These are phyloP conservation scores for Aix galericulata DNA, from an alignment of 2,113 vertebrate species.

Conservation along the genomic window DNA sequence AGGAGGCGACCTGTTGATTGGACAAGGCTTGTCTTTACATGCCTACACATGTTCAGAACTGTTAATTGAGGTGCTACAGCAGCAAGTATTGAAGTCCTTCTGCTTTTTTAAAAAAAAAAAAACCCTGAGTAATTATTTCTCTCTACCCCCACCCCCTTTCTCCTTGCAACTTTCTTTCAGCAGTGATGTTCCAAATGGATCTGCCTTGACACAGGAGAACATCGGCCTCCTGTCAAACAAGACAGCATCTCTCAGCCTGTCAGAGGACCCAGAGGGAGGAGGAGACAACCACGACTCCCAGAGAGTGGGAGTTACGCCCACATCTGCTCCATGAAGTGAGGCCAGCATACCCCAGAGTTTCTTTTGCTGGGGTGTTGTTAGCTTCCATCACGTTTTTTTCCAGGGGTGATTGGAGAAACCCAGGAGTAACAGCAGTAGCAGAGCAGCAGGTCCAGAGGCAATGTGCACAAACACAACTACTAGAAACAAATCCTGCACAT, in stretches of 20 bases:
- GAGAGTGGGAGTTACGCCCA: constrained; percentile 84
- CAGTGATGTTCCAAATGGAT: constrained; percentile 93
- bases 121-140: neutral
- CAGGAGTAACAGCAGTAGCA: constrained; percentile 69
- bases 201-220: constrained; percentile 85
- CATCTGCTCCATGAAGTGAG: constrained; percentile 81
- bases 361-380: neutral
- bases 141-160: neutral
- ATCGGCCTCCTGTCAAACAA: constrained; percentile 89
- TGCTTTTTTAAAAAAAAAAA: neutral
- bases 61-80: neutral
- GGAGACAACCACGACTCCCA: constrained; percentile 85
- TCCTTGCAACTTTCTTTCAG: neutral
- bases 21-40: neutral
- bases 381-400: constrained; percentile 45
- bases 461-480: constrained; percentile 85
- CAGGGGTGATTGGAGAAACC: constrained; percentile 51
- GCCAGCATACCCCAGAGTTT: constrained; percentile 18
- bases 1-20: neutral
- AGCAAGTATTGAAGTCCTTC: neutral
- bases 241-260: constrained; percentile 85
- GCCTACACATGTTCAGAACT: neutral
- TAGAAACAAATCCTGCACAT: constrained; percentile 84
- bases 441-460: constrained; percentile 72
- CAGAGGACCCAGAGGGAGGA: constrained; percentile 82